Conservation (phyloP, 2,113 vertebrate species). For the Esox niger region DNA sequence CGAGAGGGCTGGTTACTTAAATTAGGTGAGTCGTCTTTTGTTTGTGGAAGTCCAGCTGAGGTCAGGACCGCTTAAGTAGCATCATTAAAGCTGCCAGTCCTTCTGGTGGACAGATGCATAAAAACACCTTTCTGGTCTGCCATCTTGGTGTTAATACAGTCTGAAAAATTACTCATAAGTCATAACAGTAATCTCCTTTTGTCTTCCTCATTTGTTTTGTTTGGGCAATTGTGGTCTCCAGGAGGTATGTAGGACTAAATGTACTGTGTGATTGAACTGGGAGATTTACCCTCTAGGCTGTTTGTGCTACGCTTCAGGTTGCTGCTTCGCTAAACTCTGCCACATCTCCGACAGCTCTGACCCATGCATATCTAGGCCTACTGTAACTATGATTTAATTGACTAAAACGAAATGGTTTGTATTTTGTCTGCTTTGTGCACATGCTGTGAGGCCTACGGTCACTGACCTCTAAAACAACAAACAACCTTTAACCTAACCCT, state of each 20-base stretch:
- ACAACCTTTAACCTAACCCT: constrained; percentile 34
- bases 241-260: constrained; percentile 95
- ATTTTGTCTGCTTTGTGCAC: neutral
- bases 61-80: neutral
- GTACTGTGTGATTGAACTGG: no score
- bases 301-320: constrained; percentile 18
- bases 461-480: constrained; percentile 15
- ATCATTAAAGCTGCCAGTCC: neutral
- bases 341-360: neutral
- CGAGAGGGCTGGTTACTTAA: constrained; percentile 97
- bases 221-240: constrained; percentile 87
- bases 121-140: neutral
- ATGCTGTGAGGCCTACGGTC: constrained; percentile 2
- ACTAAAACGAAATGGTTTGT: constrained; percentile 38
- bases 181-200: constrained; percentile 67
- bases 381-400: constrained; percentile 4
- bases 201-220: constrained; percentile 81
- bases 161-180: neutral
- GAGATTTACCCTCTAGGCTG: neutral
- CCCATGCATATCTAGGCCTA: neutral
- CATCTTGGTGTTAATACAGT: neutral
- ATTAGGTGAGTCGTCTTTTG: constrained; percentile 74
- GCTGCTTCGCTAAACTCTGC: neutral
- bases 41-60: neutral
- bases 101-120: constrained; percentile 5